A percentile compares a stretch with the other conserved stretches of the same genome.
phyloP scores from a whole-genome alignment of 2,888 invertebrate species.

The Caenorhabditis japonica region DNA sequence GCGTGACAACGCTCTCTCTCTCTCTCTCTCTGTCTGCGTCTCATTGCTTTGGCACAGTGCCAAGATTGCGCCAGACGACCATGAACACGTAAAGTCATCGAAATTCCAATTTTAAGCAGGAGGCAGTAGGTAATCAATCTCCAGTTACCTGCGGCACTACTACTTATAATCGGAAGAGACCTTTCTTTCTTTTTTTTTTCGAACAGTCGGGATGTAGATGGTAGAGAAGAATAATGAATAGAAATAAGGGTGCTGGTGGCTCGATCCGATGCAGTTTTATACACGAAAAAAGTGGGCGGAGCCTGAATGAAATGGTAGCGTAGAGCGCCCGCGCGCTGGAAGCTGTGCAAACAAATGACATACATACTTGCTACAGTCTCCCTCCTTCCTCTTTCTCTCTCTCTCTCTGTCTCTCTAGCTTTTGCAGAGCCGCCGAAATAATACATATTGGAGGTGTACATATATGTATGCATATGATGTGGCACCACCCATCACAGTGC shows the following conservation, averaged over 20 bases:
- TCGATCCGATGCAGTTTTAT: conserved; percentile 22
- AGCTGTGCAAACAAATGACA: conserved; percentile 42
- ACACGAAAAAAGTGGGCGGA: conserved; percentile 1
- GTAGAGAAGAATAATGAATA: neutral
- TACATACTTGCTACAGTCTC: conserved; percentile 35
- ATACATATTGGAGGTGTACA: too few species aligned
- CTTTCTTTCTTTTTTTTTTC: too few species aligned
- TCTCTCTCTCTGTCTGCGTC: too few species aligned
- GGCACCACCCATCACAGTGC: too few species aligned
- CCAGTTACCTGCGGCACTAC: conserved; percentile 61
- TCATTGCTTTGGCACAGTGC: too few species aligned
- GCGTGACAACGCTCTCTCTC: too few species aligned
- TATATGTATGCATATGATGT: too few species aligned
- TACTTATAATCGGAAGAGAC: conserved; percentile 55
- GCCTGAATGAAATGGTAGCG: conserved; percentile 5
- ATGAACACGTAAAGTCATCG: conserved; percentile 26
- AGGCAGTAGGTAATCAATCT: conserved; percentile 51
- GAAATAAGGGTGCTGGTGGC: conserved; percentile 12
- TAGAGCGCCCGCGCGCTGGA: conserved; percentile 22
- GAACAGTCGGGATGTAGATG: neutral
- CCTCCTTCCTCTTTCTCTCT: neutral
- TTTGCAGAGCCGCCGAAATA: too few species aligned
- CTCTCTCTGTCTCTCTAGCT: neutral
- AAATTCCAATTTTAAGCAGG: conserved; percentile 53
- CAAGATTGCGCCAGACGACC: too few species aligned